Base-by-base conservation (phyloP, 2,797 vertebrate genomes). In the Macrochelys suwanniensis region DNA sequence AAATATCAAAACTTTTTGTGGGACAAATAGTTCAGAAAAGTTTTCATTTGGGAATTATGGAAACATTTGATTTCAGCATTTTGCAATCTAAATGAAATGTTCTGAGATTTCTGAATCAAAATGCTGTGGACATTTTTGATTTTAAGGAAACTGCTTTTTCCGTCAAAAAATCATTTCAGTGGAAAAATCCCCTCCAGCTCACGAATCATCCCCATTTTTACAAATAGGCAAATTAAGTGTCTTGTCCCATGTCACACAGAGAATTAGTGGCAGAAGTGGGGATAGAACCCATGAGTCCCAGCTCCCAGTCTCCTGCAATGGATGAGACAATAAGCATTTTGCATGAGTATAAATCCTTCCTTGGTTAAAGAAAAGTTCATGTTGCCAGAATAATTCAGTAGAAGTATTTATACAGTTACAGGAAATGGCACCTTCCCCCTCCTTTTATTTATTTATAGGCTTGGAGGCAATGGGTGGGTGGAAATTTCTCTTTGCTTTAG, bases 11-110 rank as follows among this genome's bases (percentile, higher is more conserved):
- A 0, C 59, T 51, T 33, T 9, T 90, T 21, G n/a, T 47, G 9
- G 17, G 85, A 93, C 81, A 11, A 83, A 10, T 88, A 76, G 86
- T 87, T 91, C 26, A 79, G 21, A 76, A 19, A n/a, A 84, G 17
- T 68, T 74, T 1, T 0, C 61, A 61, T 79, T 28, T 59, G 7
- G 25, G 3, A 92, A 51, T 53, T 16, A 5, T 47, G 59, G 15
- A 82, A 86, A 89, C 3, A 23, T 15, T 0, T 65, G 19, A n/a
- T 65, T 65, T n/a, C 61, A 65, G 33, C 4, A 61, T 85, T 76
- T 87, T 15, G 50, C 89, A 26, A 5, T 86, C 49, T 89, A 37
- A 3, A 16, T 4, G 21, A 11, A 88, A 3, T 49, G 1, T 92
- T 87, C 71, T 42, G 31, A 90, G n/a, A 84, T n/a, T 91, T 68